phyloP scores from a whole-genome alignment of 2,797 vertebrate genomes.

The Falco cherrug region DNA sequence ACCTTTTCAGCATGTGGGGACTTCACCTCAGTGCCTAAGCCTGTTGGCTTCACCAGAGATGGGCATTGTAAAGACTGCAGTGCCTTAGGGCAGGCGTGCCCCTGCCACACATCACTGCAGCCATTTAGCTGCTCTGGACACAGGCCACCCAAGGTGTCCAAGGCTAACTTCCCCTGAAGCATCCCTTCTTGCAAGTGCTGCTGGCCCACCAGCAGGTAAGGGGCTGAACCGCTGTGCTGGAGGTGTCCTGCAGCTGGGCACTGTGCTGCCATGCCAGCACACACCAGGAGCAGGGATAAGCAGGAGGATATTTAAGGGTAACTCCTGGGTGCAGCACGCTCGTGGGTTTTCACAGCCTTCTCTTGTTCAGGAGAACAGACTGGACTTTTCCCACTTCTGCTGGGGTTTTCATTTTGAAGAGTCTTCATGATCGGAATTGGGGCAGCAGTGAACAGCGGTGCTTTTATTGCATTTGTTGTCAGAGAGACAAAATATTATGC shows the following conservation, averaged over 20 bases:
- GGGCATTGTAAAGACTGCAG: neutral
- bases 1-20: neutral
- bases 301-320: no score
- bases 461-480: constrained; percentile 5
- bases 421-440: neutral
- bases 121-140: neutral
- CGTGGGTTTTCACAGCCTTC: neutral
- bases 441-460: neutral
- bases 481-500: constrained; percentile 25
- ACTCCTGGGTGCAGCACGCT: neutral
- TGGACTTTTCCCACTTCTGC: neutral
- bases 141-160: neutral
- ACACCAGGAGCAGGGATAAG: no score
- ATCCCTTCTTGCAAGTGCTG: neutral
- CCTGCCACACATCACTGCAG: neutral
- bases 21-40: neutral
- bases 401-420: neutral
- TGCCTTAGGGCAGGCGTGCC: neutral
- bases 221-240: neutral
- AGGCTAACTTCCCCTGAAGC: neutral
- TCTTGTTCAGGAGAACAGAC: neutral
- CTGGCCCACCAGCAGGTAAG: no score
- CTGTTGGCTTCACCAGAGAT: neutral
- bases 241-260: neutral
- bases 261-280: rapidly evolving